Base-by-base conservation (phyloP, 1,140 invertebrate genomes). In the Sogatella furcifera region DNA sequence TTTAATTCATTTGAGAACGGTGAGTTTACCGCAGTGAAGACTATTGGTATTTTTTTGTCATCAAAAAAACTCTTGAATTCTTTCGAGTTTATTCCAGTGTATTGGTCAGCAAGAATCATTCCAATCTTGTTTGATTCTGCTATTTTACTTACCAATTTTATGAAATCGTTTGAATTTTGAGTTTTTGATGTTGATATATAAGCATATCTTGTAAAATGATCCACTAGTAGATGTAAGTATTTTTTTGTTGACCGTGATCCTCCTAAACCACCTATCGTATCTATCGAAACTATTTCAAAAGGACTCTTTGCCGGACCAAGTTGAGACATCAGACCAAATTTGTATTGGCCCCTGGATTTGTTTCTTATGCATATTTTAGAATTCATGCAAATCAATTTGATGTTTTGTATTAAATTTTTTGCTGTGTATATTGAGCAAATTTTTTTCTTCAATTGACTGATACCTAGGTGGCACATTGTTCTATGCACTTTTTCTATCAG, bases 231-330 rank as follows among this genome's bases (percentile, higher is more conserved):
- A n/a, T n/a, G n/a, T n/a, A n/a, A n/a, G n/a, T n/a, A n/a, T n/a
- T n/a, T n/a, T n/a, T n/a, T n/a, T n/a, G 56, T 67, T 66, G 17
- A 67, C 63, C 67, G 67, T 57, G 64, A 57, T 34, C 64, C 67
- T 22, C 65, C 62, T 52, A 68, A 68, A n/a, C 68, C 68, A 11
- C 66, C 66, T 55, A 69, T 64, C 4, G 65, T 65, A 46, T 68
- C 67, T 43, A 71, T 64, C 17, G 64, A 67, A 19, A 72, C 64
- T 61, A 73, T 42, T 66, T n/a, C n/a, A n/a, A n/a, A n/a, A n/a
- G n/a, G n/a, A n/a, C n/a, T n/a, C n/a, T n/a, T n/a, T n/a, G n/a
- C 60, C 69, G 66, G 71, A 60, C 69, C 71, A 59, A 74, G 64
- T 13, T 72, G 64, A 15, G 43, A 70, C 43, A 59, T 69, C 59